Evolutionary conservation across 1,140 invertebrate species (phyloP).

Genomic region (Trichonephila clavata): DNA sequence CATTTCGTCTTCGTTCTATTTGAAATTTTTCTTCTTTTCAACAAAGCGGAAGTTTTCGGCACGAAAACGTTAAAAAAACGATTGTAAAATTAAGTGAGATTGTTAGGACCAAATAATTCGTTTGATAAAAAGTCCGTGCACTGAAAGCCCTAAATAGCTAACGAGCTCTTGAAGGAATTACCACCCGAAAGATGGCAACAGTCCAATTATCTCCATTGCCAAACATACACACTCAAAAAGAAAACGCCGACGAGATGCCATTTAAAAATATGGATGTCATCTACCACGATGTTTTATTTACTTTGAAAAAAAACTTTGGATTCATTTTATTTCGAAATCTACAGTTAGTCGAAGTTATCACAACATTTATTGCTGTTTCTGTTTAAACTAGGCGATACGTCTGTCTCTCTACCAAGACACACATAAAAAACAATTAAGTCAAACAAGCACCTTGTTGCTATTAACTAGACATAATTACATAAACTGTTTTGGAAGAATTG

Average conservation of each 20-base stretch:
- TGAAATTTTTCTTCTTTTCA: neutral
- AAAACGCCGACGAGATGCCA: slow-evolving; percentile 28
- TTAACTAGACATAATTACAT: too few relatives aligned
- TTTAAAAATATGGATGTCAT: slow-evolving; percentile 65
- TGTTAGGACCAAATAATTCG: slow-evolving; percentile 67
- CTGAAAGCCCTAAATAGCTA: slow-evolving; percentile 70
- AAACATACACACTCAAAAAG: neutral
- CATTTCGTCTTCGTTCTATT: neutral
- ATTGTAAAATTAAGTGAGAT: slow-evolving; percentile 57
- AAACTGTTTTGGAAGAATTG: too few relatives aligned
- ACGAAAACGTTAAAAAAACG: neutral
- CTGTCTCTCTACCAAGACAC: too few relatives aligned
- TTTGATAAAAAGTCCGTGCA: slow-evolving; percentile 63
- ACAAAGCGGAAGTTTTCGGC: slow-evolving; percentile 2
- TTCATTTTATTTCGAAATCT: neutral
- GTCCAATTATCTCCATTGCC: slow-evolving; percentile 48
- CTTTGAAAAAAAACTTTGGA: slow-evolving; percentile 6
- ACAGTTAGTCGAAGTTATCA: neutral
- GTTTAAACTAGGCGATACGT: too few relatives aligned
- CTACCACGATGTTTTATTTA: slow-evolving; percentile 49
- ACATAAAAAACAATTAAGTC: too few relatives aligned
- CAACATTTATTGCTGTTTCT: too few relatives aligned
- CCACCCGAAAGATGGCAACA: slow-evolving; percentile 56
- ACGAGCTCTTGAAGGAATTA: slow-evolving; percentile 62
- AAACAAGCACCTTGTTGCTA: too few relatives aligned